Base-by-base conservation (phyloP, 2,113 vertebrate species). In the Recurvirostra avosetta region DNA sequence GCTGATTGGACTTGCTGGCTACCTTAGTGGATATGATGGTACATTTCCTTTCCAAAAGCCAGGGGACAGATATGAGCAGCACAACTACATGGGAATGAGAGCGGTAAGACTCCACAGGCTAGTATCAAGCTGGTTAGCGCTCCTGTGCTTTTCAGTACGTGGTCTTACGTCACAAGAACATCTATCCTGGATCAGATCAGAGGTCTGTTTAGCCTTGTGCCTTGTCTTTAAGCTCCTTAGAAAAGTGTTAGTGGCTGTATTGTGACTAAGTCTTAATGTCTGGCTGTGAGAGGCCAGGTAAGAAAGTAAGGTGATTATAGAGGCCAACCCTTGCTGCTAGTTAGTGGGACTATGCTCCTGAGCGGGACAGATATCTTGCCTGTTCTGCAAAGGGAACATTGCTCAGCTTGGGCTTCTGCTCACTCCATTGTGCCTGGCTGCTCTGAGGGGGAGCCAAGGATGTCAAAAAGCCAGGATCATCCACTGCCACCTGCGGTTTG, bases 81-180 rank as follows among this genome's bases (percentile, higher is more conserved):
- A 99, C 97, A 99, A 96, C 97, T 99, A 99, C 76, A 32, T 98
- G 96, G 99, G 99, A 55, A 99, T 99, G 99, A 99, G 99, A 99
- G 99, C 98, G 97, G 99, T 99, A 98, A 97, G 98, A n/a, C 34
- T 90, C n/a, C 75, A 32, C 73, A 80, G 56, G 58, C 67, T 59
- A 1, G 40, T 55, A 9, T 62, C 36, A 79, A 80, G 62, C 65
- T 94, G 41, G 15, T 55, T 68, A 17, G 20, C 23, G 72, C 49
- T 89, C 19, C 47, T 91, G 65, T 86, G 62, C 45, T 74, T 41
- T 92, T 73, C 25, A n/a, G 0, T 74, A 50, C 25, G n/a, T 22
- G 41, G 3, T 41, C 17, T 67, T 78, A 30, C 43, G 27, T 79
- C n/a, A 6, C 62, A 53, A 66, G 40, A 70, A 32, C 38, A 63